These are phyloP conservation scores for Nebria salina DNA, from an alignment of 2,888 invertebrate species.

Conservation along the genomic window DNA sequence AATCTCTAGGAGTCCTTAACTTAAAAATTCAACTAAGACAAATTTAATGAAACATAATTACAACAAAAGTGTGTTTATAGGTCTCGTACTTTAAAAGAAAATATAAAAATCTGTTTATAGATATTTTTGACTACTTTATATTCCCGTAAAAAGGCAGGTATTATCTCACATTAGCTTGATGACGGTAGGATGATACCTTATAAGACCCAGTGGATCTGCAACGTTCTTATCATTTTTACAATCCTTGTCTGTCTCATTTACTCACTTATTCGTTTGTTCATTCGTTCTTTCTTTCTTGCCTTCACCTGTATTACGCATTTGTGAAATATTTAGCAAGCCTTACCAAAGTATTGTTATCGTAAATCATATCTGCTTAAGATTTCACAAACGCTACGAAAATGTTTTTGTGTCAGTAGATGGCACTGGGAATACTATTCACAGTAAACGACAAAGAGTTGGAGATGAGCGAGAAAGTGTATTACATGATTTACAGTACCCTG, in stretches of 20 bases:
- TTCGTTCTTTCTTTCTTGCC: not conserved
- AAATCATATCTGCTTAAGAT: constrained; percentile 17
- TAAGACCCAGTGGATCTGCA: constrained; percentile 21
- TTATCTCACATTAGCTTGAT: constrained; percentile 8
- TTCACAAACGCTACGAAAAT: constrained; percentile 7
- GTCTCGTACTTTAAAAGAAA: not conserved
- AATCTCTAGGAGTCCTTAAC: no score
- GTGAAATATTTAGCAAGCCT: constrained; percentile 39
- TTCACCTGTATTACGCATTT: constrained; percentile 8
- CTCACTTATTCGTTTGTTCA: not conserved
- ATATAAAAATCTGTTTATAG: not conserved
- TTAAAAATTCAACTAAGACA: not conserved
- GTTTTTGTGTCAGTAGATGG: not conserved
- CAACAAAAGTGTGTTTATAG: not conserved
- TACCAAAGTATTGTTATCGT: constrained; percentile 21
- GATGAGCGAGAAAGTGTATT: not conserved
- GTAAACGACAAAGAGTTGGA: not conserved
- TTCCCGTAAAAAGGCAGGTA: not conserved
- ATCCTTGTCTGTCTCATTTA: constrained; percentile 20
- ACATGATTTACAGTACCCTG: not conserved
- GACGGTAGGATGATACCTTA: constrained; percentile 37
- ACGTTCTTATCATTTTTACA: constrained; percentile 36
- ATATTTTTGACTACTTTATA: not conserved
- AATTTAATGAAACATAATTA: not conserved
- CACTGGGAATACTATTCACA: not conserved